Evolutionary conservation across 1,140 invertebrate species (phyloP).

Genomic region (Formica exsecta): DNA sequence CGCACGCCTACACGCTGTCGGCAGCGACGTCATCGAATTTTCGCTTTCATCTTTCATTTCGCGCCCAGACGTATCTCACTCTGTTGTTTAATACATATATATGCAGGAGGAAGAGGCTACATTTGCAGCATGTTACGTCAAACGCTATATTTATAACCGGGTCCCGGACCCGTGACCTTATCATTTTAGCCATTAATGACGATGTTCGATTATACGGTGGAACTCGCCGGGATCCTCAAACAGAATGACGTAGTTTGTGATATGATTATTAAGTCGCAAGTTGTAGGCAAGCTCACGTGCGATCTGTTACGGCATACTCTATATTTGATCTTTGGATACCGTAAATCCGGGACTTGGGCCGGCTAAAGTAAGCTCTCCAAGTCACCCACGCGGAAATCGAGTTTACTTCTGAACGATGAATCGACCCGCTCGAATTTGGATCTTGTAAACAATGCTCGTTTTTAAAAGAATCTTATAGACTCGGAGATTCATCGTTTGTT

Average conservation of each 20-base stretch:
- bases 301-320: neutral
- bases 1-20: neutral
- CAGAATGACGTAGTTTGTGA: neutral
- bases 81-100: too few relatives aligned
- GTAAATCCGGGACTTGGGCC: neutral
- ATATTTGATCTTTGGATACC: neutral
- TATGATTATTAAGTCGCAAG: neutral
- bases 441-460: conserved; percentile 25
- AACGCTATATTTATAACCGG: conserved; percentile 63
- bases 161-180: neutral
- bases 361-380: conserved; percentile 38
- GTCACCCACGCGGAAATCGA: conserved; percentile 26
- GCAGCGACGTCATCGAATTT: conserved; percentile 54
- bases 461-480: conserved; percentile 2
- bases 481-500: neutral
- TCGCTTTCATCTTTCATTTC: conserved; percentile 15
- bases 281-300: neutral
- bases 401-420: conserved; percentile 42
- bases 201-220: neutral
- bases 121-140: conserved; percentile 55
- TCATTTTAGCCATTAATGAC: conserved; percentile 15
- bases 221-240: neutral
- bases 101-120: neutral
- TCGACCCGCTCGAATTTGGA: conserved; percentile 30
- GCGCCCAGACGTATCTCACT: neutral